phyloP scores from a whole-genome alignment of 35 echinoderm and acorn worm species.

The Lytechinus pictus region DNA sequence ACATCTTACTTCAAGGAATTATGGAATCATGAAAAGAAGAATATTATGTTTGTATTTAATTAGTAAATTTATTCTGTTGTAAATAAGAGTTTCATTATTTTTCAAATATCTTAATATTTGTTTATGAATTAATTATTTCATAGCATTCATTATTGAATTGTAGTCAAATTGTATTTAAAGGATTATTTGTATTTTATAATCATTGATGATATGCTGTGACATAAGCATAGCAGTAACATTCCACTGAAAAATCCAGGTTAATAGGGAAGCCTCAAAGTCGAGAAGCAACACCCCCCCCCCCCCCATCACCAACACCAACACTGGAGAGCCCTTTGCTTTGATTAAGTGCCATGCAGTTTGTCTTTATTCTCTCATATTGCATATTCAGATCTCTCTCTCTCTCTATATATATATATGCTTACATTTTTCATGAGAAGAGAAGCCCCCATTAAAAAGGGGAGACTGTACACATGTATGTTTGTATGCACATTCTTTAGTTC shows the following conservation, averaged over 20 bases:
- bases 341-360: no score
- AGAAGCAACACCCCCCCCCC: no score
- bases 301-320: no score
- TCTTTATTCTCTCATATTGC: no score
- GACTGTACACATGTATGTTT: no score
- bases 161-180: not conserved
- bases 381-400: no score
- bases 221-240: not conserved
- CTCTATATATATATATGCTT: no score
- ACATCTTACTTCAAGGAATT: not conserved
- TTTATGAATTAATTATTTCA: not conserved
- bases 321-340: no score
- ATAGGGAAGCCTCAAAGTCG: no score
- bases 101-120: not conserved
- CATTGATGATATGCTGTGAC: not conserved
- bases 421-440: no score
- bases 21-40: not conserved
- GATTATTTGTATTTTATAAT: not conserved
- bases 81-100: slow-evolving; percentile 1
- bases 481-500: no score
- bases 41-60: not conserved
- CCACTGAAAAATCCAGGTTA: not conserved
- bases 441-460: no score
- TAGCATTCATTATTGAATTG: not conserved
- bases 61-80: not conserved